Base-by-base conservation (phyloP, 2,888 invertebrate genomes). In the Andrena hattorfiana region DNA sequence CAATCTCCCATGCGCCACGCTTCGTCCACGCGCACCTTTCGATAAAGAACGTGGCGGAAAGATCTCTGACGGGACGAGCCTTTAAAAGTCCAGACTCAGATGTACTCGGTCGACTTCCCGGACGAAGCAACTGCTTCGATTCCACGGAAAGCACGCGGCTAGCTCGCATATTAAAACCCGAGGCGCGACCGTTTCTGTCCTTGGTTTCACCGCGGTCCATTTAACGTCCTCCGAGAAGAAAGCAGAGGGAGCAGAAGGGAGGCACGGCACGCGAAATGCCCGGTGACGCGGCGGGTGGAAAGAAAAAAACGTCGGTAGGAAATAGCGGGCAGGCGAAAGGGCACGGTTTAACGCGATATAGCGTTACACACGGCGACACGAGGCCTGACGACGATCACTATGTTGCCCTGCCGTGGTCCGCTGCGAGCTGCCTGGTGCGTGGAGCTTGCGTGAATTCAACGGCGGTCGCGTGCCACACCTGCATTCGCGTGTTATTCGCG, bases 391-490 rank as follows among this genome's bases (percentile, higher is more conserved):
- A 28, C 77, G 75, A 82, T 71, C 80, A 74, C 82, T 80, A 66
- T 71, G 83, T 87, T 78, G 77, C 71, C n/a, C 7, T 13, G 49
- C 16, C 35, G 48, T 49, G 42, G 56, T 23, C 16, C 32, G 59
- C 13, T 10, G 16, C 49, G 35, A 28, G 32, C 23, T 20, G 54
- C 63, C 68, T 54, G 35, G 28, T 42, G 56, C 51, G 28, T 16
- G 42, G 42, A 42, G 16, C 16, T 74, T 70, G 74, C 81, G 62
- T 80, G 80, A 79, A 81, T 70, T 79, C 63, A 42, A 42, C 59
- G 23, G 10, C 68, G 80, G 80, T 82, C 81, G 81, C 81, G 81
- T 82, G 81, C 81, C 81, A 80, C 81, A 82, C 81, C 81, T 82
- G 81, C 81, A 66, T 80, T 69, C 80, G 60, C 74, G 32, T 70